These are phyloP conservation scores for Gobio gobio DNA, from an alignment of 2,113 vertebrate genomes.

Conservation along the genomic window DNA sequence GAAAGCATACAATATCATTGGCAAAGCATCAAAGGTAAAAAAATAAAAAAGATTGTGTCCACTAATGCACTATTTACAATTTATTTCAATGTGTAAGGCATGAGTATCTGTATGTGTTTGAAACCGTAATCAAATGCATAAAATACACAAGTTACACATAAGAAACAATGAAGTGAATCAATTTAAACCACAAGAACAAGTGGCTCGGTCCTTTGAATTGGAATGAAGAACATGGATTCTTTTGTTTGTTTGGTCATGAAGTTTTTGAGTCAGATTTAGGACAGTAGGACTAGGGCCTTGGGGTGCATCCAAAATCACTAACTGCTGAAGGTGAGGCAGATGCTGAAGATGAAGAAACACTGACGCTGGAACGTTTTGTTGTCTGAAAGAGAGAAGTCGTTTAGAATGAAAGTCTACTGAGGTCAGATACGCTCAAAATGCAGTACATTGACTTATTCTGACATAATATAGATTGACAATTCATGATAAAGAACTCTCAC, in stretches of 20 bases:
- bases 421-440: neutral
- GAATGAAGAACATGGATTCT: conserved; percentile 52
- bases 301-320: conserved; percentile 55
- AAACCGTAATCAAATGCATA: neutral
- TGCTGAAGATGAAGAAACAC: conserved; percentile 46
- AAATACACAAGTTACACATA: neutral
- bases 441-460: neutral
- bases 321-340: conserved; percentile 45
- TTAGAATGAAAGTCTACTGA: neutral
- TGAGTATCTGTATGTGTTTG: neutral
- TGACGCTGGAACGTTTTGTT: conserved; percentile 40
- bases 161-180: neutral
- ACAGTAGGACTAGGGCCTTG: conserved; percentile 11
- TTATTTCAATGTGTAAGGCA: neutral
- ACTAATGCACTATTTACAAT: neutral
- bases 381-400: conserved; percentile 42
- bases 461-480: neutral
- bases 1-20: neutral
- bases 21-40: neutral
- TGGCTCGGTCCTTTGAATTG: neutral
- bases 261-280: conserved; percentile 28
- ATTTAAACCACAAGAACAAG: conserved; percentile 49
- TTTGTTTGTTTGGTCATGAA: conserved; percentile 43
- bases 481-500: conserved; percentile 28
- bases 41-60: neutral